phyloP scores from a whole-genome alignment of 1,140 invertebrate species.

The Heterodera schachtii region DNA sequence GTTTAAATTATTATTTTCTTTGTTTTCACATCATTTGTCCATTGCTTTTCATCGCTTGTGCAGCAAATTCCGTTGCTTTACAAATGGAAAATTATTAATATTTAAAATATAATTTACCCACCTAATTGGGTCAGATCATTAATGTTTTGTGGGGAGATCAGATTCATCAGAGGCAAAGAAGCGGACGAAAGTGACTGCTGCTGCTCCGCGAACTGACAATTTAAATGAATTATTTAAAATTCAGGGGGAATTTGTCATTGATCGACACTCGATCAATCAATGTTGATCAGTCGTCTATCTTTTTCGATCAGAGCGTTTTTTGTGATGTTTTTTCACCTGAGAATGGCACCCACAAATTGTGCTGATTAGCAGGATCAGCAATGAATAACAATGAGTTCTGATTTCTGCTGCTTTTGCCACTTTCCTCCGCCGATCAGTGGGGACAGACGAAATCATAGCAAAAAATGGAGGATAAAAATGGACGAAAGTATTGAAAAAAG shows the following conservation, averaged over 20 bases:
- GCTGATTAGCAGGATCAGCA: neutral
- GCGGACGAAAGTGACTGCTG: neutral
- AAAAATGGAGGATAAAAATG: too few relatives aligned
- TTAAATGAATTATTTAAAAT: too few relatives aligned
- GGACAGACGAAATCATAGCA: too few relatives aligned
- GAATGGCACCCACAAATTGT: neutral
- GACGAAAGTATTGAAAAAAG: too few relatives aligned
- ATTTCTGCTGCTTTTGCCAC: neutral
- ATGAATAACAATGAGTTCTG: too few relatives aligned
- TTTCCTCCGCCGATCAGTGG: neutral
- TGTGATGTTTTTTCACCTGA: neutral
- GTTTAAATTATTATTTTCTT: too few relatives aligned
- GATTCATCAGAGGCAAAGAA: slow-evolving; percentile 32
- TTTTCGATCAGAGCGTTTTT: too few relatives aligned
- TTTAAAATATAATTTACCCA: neutral
- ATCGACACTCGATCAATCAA: too few relatives aligned
- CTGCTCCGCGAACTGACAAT: neutral
- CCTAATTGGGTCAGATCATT: slow-evolving; percentile 46
- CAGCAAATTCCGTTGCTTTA: slow-evolving; percentile 51
- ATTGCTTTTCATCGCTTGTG: slow-evolving; percentile 51
- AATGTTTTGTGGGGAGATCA: slow-evolving; percentile 51
- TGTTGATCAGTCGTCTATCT: too few relatives aligned
- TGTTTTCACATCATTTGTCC: slow-evolving; percentile 45
- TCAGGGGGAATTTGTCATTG: too few relatives aligned
- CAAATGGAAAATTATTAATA: neutral